Evolutionary conservation across 2,797 vertebrate species (phyloP).

Genomic region (Oryzias dopingdopingensis): DNA sequence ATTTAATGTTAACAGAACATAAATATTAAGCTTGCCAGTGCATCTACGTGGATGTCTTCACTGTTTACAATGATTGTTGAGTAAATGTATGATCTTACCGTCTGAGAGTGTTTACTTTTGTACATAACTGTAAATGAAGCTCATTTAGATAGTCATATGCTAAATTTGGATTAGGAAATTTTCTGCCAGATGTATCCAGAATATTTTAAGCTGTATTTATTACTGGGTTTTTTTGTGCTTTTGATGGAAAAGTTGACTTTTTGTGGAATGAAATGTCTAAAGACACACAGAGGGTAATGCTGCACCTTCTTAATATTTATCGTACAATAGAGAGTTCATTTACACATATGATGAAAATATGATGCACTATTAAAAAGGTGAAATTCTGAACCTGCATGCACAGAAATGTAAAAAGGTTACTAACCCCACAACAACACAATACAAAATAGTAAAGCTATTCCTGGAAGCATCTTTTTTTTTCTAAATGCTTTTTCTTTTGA

Average conservation of each 20-base stretch:
- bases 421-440: background rate
- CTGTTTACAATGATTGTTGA: constrained; percentile 69
- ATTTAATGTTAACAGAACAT: constrained; percentile 59
- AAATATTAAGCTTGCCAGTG: constrained; percentile 47
- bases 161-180: constrained; percentile 24
- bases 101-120: constrained; percentile 55
- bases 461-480: background rate
- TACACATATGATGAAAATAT: background rate
- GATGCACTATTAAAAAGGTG: constrained; percentile 8
- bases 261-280: background rate
- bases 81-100: constrained; percentile 51
- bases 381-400: constrained; percentile 1
- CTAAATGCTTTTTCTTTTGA: constrained; percentile 11
- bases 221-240: constrained; percentile 19
- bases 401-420: constrained; percentile 6
- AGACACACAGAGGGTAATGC: constrained; percentile 6
- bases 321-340: constrained; percentile 12
- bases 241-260: constrained; percentile 18
- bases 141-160: constrained; percentile 52
- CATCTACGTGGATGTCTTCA: constrained; percentile 56
- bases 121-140: constrained; percentile 71
- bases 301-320: constrained; percentile 20
- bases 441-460: constrained; percentile 4
- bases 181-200: constrained; percentile 11
- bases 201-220: constrained; percentile 44